These are phyloP conservation scores for Wasmannia auropunctata DNA, from an alignment of 1,140 invertebrate genomes.

Conservation along the genomic window DNA sequence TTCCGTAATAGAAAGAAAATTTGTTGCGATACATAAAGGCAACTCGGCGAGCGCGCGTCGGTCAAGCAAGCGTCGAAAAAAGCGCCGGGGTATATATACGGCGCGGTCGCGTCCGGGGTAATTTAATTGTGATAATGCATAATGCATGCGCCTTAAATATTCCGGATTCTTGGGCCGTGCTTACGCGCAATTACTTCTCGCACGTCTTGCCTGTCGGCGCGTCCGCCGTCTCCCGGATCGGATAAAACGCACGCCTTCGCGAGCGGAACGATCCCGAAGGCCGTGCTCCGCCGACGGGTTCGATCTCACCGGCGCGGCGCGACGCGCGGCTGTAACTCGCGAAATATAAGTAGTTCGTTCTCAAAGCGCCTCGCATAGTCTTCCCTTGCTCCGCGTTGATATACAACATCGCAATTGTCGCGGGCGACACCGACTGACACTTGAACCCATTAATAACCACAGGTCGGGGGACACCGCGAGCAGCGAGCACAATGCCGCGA, in stretches of 20 bases:
- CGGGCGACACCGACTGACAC: slow-evolving; percentile 42
- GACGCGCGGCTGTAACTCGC: neutral
- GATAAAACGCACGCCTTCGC: slow-evolving; percentile 5
- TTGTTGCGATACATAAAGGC: slow-evolving; percentile 40
- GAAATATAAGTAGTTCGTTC: neutral
- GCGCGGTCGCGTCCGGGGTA: neutral
- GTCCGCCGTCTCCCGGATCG: neutral
- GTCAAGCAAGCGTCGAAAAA: slow-evolving; percentile 31
- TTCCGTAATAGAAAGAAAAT: slow-evolving; percentile 67
- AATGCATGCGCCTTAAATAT: slow-evolving; percentile 54
- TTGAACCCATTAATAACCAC: slow-evolving; percentile 52
- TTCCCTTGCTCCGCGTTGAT: neutral
- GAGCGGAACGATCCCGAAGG: slow-evolving; percentile 8
- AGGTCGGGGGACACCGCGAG: slow-evolving; percentile 68
- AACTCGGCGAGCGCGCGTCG: neutral
- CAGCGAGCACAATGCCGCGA: slow-evolving; percentile 73
- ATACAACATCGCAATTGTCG: slow-evolving; percentile 39
- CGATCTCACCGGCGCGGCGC: neutral
- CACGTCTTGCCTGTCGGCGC: slow-evolving; percentile 35
- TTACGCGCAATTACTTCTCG: slow-evolving; percentile 47
- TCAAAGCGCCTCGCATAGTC: neutral
- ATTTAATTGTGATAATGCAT: slow-evolving; percentile 55
- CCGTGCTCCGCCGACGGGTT: neutral
- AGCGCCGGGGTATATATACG: neutral
- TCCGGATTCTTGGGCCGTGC: slow-evolving; percentile 14